phyloP scores from a whole-genome alignment of 2,113 vertebrate species.

The Strigops habroptila region DNA sequence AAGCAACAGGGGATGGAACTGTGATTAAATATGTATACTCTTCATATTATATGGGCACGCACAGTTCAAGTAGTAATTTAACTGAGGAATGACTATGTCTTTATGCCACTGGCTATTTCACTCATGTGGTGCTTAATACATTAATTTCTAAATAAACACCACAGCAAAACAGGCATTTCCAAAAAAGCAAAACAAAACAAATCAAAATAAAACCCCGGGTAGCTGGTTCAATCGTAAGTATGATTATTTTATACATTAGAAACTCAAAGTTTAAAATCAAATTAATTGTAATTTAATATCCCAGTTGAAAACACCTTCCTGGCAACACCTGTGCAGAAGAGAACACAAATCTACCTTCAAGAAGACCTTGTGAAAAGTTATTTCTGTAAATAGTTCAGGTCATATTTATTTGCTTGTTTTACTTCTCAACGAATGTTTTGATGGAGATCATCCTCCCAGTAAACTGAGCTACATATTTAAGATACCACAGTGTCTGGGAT shows the following conservation, averaged over 20 bases:
- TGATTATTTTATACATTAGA: not conserved
- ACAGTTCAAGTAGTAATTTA: not conserved
- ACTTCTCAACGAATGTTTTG: not conserved
- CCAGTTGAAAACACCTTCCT: not conserved
- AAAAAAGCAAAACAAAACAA: not conserved
- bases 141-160: not conserved
- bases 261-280: not conserved
- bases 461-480: not conserved
- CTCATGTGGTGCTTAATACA: not conserved
- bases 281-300: not conserved
- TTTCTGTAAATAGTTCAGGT: not conserved
- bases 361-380: not conserved
- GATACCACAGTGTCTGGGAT: not conserved
- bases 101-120: not conserved
- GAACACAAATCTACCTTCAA: not conserved
- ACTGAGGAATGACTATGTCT: not conserved
- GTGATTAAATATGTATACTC: not conserved
- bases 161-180: not conserved
- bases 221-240: not conserved
- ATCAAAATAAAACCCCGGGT: fast-evolving
- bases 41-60: not conserved
- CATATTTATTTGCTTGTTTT: not conserved
- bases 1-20: not conserved
- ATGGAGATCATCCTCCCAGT: not conserved
- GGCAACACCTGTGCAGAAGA: not conserved